Evolutionary conservation across 92 coral and sea anemone species (phyloP).

Genomic region (Phenganax marumi): DNA sequence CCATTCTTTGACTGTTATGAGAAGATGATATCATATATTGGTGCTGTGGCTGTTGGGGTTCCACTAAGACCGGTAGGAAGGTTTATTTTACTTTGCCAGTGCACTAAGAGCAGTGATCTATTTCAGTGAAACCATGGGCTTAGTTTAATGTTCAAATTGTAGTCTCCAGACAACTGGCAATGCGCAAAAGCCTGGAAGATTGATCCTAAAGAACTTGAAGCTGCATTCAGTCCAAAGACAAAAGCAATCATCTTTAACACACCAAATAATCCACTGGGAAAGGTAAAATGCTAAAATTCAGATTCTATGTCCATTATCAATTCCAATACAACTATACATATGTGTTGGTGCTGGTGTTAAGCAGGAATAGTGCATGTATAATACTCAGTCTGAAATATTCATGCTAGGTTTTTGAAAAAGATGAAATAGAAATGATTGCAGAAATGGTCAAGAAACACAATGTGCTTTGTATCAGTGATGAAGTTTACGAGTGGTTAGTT

Average conservation of each 20-base stretch:
- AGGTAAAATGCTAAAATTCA: constrained; percentile 51
- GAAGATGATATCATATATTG: constrained; percentile 71
- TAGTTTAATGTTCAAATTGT: neutral
- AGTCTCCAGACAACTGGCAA: constrained; percentile 59
- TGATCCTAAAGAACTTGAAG: constrained; percentile 73
- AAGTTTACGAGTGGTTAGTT: constrained; percentile 97
- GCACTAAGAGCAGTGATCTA: neutral
- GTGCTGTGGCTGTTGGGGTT: constrained; percentile 80
- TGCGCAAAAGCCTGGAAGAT: constrained; percentile 80
- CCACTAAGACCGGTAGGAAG: constrained; percentile 76
- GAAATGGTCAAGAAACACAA: constrained; percentile 78
- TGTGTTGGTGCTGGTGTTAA: neutral
- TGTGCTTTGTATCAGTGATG: constrained; percentile 90
- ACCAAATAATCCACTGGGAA: constrained; percentile 93
- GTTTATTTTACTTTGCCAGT: neutral
- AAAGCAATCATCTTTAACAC: constrained; percentile 82
- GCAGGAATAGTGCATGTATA: neutral
- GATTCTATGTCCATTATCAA: neutral
- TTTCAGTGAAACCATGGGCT: neutral
- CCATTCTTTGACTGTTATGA: constrained; percentile 94
- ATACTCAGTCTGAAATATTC: neutral
- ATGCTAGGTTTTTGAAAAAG: constrained; percentile 67
- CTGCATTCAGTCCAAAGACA: constrained; percentile 78
- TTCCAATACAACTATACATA: no score
- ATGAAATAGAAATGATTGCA: constrained; percentile 86